A percentile compares a stretch with the other conserved stretches of the same genome.
phyloP scores from a whole-genome alignment of 2,888 invertebrate species.

The Drosophila mayaguana region DNA sequence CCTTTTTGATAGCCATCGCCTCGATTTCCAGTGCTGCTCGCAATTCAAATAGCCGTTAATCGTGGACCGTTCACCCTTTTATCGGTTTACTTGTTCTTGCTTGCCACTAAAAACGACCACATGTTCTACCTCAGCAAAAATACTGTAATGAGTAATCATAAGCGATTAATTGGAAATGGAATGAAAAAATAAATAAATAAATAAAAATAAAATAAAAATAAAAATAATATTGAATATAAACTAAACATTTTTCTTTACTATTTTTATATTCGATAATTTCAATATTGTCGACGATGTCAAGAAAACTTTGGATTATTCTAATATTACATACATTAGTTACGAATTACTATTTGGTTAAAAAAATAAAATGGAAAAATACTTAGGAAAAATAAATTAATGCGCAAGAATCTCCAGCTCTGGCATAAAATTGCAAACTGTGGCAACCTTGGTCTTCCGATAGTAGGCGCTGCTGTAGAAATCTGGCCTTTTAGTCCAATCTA shows the following conservation, averaged over 20 bases:
- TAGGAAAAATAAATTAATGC: not conserved
- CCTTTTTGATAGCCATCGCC: not conserved
- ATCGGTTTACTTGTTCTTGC: not conserved
- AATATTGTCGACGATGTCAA: not conserved
- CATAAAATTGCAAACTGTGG: not conserved
- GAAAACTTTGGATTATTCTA: too few species aligned
- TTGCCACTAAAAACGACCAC: not conserved
- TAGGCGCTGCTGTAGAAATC: not conserved
- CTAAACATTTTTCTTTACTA: not conserved
- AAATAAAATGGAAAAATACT: not conserved
- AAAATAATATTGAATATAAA: not conserved
- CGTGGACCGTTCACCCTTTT: not conserved
- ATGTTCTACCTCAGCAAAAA: not conserved
- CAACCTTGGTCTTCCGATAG: not conserved
- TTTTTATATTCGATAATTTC: not conserved
- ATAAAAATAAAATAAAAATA: too few species aligned
- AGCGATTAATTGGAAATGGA: too few species aligned
- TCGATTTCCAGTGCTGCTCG: not conserved
- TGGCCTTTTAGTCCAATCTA: not conserved
- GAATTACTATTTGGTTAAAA: too few species aligned
- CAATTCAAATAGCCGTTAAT: not conserved
- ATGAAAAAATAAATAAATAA: too few species aligned
- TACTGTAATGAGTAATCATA: too few species aligned
- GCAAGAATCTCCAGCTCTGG: not conserved
- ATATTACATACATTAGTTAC: too few species aligned